These are phyloP conservation scores for Hydra vulgaris DNA, from an alignment of 30 jellyfish, hydroid and myxozoan species.

Conservation along the genomic window DNA sequence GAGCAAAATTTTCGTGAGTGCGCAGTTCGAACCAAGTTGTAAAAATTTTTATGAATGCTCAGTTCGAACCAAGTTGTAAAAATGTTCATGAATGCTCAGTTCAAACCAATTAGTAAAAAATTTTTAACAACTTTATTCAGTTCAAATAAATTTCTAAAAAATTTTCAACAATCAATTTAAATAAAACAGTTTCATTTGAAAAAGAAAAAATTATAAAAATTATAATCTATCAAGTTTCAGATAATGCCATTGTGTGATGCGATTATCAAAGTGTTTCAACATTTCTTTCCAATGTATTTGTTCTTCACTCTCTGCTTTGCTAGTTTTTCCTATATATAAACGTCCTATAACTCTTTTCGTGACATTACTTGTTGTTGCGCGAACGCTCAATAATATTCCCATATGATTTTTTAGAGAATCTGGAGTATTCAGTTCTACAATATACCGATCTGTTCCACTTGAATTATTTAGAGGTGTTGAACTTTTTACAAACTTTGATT, in stretches of 20 bases:
- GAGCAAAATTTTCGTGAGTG: too few species aligned
- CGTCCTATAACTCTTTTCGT: constrained; percentile 26
- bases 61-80: too few species aligned
- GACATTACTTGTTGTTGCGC: constrained; percentile 9
- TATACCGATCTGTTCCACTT: neutral
- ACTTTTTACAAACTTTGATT: neutral
- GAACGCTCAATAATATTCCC: constrained; percentile 27
- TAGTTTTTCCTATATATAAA: constrained; percentile 16
- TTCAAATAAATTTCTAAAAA: too few species aligned
- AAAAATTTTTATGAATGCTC: too few species aligned
- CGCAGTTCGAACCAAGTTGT: too few species aligned
- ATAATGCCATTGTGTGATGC: constrained; percentile 27
- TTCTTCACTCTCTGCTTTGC: constrained; percentile 11
- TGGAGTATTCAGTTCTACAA: neutral
- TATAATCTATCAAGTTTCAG: constrained; percentile 1
- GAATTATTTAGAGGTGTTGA: neutral
- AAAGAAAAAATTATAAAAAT: too few species aligned
- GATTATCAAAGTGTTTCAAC: constrained; percentile 18
- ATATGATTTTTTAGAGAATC: constrained; percentile 15
- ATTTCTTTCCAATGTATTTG: constrained; percentile 20
- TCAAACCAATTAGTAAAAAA: too few species aligned
- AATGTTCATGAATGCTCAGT: too few species aligned
- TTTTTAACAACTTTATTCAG: too few species aligned
- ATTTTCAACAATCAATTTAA: too few species aligned
- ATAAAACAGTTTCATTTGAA: too few species aligned